Percentiles rank a stretch among this genome's conserved stretches.
Conservation (phyloP, 2,888 invertebrate species). For the Xylota segnis region DNA sequence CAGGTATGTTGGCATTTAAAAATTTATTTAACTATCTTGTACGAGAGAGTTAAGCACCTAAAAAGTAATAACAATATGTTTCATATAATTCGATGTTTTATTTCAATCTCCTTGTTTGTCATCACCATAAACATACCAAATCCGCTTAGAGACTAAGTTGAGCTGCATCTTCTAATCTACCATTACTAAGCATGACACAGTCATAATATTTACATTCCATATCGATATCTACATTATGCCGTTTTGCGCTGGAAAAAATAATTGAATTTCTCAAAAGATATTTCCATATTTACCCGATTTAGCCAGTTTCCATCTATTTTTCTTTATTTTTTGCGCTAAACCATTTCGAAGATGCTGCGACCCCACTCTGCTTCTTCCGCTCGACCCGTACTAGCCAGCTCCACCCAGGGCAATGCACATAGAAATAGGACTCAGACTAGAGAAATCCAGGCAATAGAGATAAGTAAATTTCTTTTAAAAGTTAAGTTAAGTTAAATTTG, state of each 20-base stretch:
- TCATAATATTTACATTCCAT: conserved; percentile 9
- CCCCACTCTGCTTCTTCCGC: too few species aligned
- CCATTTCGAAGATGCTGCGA: not conserved
- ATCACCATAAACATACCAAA: not conserved
- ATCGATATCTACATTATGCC: not conserved
- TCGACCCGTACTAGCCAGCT: not conserved
- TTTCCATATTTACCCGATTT: not conserved
- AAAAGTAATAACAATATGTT: not conserved
- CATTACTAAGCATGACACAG: not conserved
- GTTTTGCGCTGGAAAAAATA: not conserved
- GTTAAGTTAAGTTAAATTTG: conserved; percentile 43
- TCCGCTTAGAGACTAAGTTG: not conserved
- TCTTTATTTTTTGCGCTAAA: not conserved
- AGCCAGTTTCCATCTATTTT: not conserved
- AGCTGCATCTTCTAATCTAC: not conserved
- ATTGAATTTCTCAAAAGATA: conserved; percentile 4
- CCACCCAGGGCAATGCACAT: not conserved
- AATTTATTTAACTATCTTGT: not conserved
- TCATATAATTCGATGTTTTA: not conserved
- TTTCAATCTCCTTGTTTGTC: not conserved
- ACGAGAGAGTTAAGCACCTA: not conserved
- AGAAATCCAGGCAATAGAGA: conserved; percentile 13
- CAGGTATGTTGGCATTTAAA: not conserved
- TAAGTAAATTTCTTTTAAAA: conserved; percentile 32
- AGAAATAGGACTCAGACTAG: not conserved